Conservation (phyloP, 1,140 invertebrate genomes). For the Drosophila pallidifrons region DNA sequence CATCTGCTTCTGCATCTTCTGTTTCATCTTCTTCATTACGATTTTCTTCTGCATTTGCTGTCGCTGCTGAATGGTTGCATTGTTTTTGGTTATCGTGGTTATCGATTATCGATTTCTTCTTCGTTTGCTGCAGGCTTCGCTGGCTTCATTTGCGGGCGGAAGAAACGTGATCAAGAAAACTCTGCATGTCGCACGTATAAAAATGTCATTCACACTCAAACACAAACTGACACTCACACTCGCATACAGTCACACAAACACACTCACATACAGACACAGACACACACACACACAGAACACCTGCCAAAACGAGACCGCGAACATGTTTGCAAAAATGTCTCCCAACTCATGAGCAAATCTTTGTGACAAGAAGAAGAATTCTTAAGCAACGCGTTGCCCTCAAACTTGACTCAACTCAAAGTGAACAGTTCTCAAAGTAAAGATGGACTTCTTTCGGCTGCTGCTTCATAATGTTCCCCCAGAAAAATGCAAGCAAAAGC, state of each 20-base stretch:
- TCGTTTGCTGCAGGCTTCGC: slow-evolving; percentile 35
- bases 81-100: slow-evolving; percentile 27
- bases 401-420: slow-evolving; percentile 2
- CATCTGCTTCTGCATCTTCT: slow-evolving; percentile 28
- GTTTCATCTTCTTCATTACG: background rate
- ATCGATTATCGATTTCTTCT: slow-evolving; percentile 36
- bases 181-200: slow-evolving; percentile 44
- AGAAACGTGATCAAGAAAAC: slow-evolving; percentile 78
- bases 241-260: slow-evolving; percentile 6
- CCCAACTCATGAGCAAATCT: slow-evolving; percentile 1
- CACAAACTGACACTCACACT: slow-evolving; percentile 37
- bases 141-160: slow-evolving; percentile 27
- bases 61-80: slow-evolving; percentile 42
- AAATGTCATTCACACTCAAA: slow-evolving; percentile 13
- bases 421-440: background rate
- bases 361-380: background rate
- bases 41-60: slow-evolving; percentile 42
- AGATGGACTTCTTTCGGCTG: slow-evolving; percentile 11
- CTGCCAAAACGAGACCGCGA: too few species aligned
- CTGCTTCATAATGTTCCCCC: background rate
- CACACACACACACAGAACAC: too few species aligned
- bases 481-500: slow-evolving; percentile 1
- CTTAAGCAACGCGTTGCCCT: background rate
- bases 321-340: slow-evolving; percentile 8
- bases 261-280: too few species aligned